A percentile compares a stretch with the other conserved stretches of the same genome.
Evolutionary conservation across 1,140 invertebrate genomes (phyloP).

Genomic region (Galleria mellonella): DNA sequence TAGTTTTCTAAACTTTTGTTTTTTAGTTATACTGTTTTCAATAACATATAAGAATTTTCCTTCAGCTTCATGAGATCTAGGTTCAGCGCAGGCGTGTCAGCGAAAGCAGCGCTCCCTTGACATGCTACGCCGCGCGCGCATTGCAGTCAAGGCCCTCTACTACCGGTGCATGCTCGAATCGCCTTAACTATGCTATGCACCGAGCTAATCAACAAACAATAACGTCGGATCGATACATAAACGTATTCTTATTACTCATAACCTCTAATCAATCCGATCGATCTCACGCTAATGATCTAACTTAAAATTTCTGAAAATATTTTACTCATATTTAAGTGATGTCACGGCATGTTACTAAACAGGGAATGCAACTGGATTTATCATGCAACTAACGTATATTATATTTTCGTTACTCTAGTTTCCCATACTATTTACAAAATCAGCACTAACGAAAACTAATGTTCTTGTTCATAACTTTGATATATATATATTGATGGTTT

Average conservation of each 20-base stretch:
- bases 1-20: too few species aligned
- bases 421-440: too few species aligned
- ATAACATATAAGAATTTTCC: too few species aligned
- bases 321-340: too few species aligned
- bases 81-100: conserved; percentile 49
- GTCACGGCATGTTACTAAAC: too few species aligned
- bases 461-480: too few species aligned
- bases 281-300: conserved; percentile 5
- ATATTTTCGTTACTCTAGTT: too few species aligned
- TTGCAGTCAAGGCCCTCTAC: conserved; percentile 66
- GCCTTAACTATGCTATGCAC: conserved; percentile 21
- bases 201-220: conserved; percentile 27
- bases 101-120: conserved; percentile 72
- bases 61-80: conserved; percentile 14
- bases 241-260: conserved; percentile 16
- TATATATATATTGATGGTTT: too few species aligned
- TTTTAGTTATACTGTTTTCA: conserved; percentile 4
- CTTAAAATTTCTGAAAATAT: too few species aligned
- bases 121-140: conserved; percentile 67
- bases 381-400: too few species aligned
- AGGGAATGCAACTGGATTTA: too few species aligned
- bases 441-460: too few species aligned
- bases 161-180: conserved; percentile 31
- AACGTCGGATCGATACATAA: conserved; percentile 4
- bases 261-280: conserved; percentile 12